These are phyloP conservation scores for Channallabes apus DNA, from an alignment of 2,797 vertebrate species.

Conservation along the genomic window DNA sequence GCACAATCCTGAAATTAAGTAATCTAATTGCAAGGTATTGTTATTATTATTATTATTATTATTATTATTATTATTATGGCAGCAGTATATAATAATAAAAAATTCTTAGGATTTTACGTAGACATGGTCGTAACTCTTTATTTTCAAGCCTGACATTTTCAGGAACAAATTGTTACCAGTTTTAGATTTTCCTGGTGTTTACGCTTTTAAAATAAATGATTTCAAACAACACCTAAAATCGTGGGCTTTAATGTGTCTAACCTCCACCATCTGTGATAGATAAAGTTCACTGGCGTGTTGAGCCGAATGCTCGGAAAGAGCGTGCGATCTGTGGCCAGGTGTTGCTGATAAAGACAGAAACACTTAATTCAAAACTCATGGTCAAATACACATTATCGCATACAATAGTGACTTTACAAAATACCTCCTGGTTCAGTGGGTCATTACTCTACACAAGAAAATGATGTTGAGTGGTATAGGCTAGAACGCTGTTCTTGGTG, in stretches of 20 bases:
- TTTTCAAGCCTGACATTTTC: not conserved
- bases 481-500: constrained; percentile 11
- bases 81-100: not conserved
- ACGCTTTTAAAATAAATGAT: constrained; percentile 46
- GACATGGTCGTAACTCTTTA: not conserved
- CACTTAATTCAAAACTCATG: constrained; percentile 62
- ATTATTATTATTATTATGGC: not conserved
- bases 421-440: constrained; percentile 15
- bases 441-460: constrained; percentile 25
- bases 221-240: constrained; percentile 56
- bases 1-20: not conserved
- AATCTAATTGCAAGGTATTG: not conserved
- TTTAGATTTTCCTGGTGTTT: constrained; percentile 20
- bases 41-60: not conserved
- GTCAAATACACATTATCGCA: constrained; percentile 56
- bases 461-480: not conserved
- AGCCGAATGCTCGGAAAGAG: constrained; percentile 58
- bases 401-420: constrained; percentile 50
- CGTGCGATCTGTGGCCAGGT: constrained; percentile 59
- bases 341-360: constrained; percentile 65
- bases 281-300: constrained; percentile 63
- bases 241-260: constrained; percentile 61
- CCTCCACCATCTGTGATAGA: constrained; percentile 65
- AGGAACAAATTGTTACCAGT: not conserved
- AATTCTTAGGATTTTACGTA: not conserved